These are phyloP conservation scores for Drosophila triauraria DNA, from an alignment of 1,140 invertebrate genomes.

Conservation along the genomic window DNA sequence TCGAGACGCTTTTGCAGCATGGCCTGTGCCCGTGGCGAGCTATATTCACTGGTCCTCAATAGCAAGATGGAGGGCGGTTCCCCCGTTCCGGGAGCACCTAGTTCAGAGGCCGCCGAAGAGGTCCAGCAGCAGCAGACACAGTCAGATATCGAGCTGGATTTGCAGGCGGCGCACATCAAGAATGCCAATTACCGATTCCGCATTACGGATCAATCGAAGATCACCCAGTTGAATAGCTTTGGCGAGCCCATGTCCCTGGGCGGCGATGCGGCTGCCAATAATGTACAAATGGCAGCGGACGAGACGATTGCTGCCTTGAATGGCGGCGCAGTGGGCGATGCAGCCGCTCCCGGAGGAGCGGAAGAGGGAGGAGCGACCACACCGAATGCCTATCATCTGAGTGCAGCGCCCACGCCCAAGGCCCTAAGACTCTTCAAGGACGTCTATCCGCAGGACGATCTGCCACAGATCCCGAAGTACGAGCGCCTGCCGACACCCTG, in stretches of 20 bases:
- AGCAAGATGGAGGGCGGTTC: conserved; percentile 68
- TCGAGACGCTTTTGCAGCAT: conserved; percentile 92
- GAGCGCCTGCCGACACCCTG: conserved; percentile 76
- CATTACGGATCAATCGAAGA: conserved; percentile 82
- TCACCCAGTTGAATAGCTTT: conserved; percentile 80
- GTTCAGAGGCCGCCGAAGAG: conserved; percentile 47
- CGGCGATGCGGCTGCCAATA: conserved; percentile 67
- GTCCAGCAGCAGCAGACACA: conserved; percentile 48
- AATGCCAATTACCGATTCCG: conserved; percentile 84
- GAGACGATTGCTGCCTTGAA: conserved; percentile 71
- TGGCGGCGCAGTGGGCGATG: conserved; percentile 67
- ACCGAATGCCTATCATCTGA: conserved; percentile 37
- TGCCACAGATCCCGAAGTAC: conserved; percentile 85
- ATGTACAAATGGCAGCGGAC: conserved; percentile 71
- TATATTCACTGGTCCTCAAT: conserved; percentile 84
- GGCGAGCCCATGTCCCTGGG: conserved; percentile 76
- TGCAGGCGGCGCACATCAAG: conserved; percentile 80
- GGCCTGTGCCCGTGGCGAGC: conserved; percentile 89
- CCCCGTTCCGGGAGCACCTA: conserved; percentile 31
- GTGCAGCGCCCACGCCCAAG: conserved; percentile 65
- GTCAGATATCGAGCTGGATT: conserved; percentile 75
- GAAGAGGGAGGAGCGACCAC: conserved; percentile 44
- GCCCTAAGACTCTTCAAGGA: conserved; percentile 79
- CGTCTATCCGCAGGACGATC: conserved; percentile 85
- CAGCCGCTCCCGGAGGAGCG: conserved; percentile 37